phyloP scores from a whole-genome alignment of 1,140 invertebrate genomes.

The Lasioglossum albipes region DNA sequence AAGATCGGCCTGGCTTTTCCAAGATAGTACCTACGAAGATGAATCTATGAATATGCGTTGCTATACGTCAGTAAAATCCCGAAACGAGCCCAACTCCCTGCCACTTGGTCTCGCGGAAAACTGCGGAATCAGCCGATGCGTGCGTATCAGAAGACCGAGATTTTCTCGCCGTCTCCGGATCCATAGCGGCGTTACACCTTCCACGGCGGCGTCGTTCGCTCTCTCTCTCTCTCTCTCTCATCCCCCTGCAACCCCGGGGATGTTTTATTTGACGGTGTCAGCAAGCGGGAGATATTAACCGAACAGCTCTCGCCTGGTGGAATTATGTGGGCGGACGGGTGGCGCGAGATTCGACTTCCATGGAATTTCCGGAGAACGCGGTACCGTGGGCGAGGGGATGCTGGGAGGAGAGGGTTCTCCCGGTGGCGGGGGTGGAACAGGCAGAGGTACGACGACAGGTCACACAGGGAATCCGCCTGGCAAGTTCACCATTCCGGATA shows the following conservation, averaged over 20 bases:
- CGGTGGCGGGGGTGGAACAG: background rate
- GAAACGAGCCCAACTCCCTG: too few relatives aligned
- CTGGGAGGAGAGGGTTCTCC: background rate
- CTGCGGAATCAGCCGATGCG: constrained; percentile 57
- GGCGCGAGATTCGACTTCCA: constrained; percentile 66
- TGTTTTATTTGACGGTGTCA: constrained; percentile 73
- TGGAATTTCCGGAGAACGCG: constrained; percentile 65
- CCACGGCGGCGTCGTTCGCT: constrained; percentile 20
- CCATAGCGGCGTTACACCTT: constrained; percentile 56
- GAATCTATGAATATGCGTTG: too few relatives aligned
- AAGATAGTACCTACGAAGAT: too few relatives aligned
- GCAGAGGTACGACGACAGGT: constrained; percentile 44
- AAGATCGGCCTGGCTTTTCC: too few relatives aligned
- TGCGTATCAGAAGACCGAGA: constrained; percentile 54
- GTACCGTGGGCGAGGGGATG: constrained; percentile 19
- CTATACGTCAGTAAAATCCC: too few relatives aligned
- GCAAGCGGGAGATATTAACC: constrained; percentile 71
- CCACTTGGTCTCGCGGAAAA: constrained; percentile 25
- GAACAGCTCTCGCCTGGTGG: constrained; percentile 62
- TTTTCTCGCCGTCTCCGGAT: constrained; percentile 53
- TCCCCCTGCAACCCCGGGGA: constrained; percentile 38
- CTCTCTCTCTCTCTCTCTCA: constrained; percentile 19
- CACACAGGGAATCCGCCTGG: constrained; percentile 46
- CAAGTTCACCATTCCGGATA: constrained; percentile 58
- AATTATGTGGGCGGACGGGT: constrained; percentile 70